Evolutionary conservation across 2,888 invertebrate species (phyloP).

Genomic region (Timema cristinae): DNA sequence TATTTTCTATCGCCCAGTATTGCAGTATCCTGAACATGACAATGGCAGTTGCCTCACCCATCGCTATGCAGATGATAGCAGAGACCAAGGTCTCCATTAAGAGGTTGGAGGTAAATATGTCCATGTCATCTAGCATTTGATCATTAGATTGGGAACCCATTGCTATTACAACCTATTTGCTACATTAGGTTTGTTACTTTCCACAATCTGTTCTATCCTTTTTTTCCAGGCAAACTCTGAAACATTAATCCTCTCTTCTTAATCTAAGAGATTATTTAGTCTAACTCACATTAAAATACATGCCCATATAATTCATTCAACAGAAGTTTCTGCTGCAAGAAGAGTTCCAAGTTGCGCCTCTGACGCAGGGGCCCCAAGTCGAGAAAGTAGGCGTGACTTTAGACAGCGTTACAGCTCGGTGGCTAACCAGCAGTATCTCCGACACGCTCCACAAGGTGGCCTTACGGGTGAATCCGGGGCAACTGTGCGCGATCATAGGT

Average conservation of each 20-base stretch:
- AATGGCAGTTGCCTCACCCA: constrained; percentile 39
- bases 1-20: constrained; percentile 27
- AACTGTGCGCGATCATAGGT: constrained; percentile 73
- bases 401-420: constrained; percentile 31
- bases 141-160: not conserved
- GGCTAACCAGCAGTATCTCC: constrained; percentile 31
- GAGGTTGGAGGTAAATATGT: constrained; percentile 43
- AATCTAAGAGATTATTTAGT: no score
- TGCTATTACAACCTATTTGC: no score
- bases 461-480: constrained; percentile 51
- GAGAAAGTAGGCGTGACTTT: constrained; percentile 15
- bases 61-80: constrained; percentile 44
- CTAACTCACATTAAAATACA: no score
- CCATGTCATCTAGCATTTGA: not conserved
- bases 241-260: no score
- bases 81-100: constrained; percentile 46
- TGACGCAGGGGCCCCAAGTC: constrained; percentile 2
- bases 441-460: constrained; percentile 49
- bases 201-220: no score
- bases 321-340: constrained; percentile 2
- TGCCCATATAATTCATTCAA: not conserved
- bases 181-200: no score
- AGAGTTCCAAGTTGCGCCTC: not conserved
- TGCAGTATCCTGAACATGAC: constrained; percentile 38
- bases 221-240: no score